These are phyloP conservation scores for Cerceris rybyensis DNA, from an alignment of 2,888 invertebrate genomes.

Conservation along the genomic window DNA sequence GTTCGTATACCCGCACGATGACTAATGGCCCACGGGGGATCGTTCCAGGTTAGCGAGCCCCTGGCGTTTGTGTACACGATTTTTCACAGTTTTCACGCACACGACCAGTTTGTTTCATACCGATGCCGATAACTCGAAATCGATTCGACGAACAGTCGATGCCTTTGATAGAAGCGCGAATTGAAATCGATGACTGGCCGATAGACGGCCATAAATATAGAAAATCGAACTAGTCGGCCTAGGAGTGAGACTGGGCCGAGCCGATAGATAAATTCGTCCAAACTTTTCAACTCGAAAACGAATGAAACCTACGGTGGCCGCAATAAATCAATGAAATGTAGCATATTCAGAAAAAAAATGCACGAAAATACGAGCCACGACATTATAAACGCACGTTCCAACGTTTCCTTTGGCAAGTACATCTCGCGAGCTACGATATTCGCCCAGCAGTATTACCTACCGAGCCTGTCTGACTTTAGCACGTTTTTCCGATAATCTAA, in stretches of 20 bases:
- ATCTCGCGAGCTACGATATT: constrained; percentile 6
- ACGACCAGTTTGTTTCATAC: constrained; percentile 48
- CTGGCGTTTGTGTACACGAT: constrained; percentile 67
- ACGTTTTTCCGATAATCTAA: constrained; percentile 49
- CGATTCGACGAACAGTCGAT: constrained; percentile 50
- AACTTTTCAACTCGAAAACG: constrained; percentile 9
- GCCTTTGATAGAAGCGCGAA: constrained; percentile 54
- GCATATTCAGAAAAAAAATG: not conserved
- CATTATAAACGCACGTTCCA: constrained; percentile 7
- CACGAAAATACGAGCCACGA: not conserved
- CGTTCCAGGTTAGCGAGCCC: constrained; percentile 63
- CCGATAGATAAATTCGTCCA: constrained; percentile 7
- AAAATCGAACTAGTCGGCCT: constrained; percentile 25
- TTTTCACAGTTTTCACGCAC: constrained; percentile 70
- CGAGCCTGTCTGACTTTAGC: constrained; percentile 37
- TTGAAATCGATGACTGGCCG: constrained; percentile 57
- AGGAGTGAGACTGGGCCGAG: constrained; percentile 21
- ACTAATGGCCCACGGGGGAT: constrained; percentile 73
- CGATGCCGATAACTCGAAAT: constrained; percentile 64
- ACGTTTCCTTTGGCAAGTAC: not conserved
- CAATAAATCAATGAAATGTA: not conserved
- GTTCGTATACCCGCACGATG: constrained; percentile 67
- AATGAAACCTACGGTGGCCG: not conserved
- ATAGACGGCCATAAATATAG: constrained; percentile 35
- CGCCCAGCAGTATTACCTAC: constrained; percentile 22